Evolutionary conservation across 2,113 vertebrate species (phyloP).

Genomic region (Carettochelys insculpta): DNA sequence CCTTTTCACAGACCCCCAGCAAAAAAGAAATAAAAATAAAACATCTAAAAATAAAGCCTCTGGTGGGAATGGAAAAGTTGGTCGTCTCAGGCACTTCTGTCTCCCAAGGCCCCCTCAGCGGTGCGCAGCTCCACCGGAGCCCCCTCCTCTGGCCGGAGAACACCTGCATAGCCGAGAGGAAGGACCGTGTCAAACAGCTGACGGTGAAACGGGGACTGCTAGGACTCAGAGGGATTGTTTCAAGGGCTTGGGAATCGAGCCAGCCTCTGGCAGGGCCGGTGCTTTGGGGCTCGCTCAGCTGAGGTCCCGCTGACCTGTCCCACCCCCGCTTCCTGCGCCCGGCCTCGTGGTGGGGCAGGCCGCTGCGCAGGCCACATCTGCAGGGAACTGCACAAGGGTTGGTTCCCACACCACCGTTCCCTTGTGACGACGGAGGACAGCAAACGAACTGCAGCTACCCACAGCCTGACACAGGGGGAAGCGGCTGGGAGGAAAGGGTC

Average conservation of each 20-base stretch:
- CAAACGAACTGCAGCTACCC: neutral
- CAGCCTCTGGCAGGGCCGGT: neutral
- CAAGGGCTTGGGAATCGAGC: neutral
- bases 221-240: neutral
- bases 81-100: constrained; percentile 80
- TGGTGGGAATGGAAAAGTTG: constrained; percentile 70
- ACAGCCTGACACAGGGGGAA: neutral
- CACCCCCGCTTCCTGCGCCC: neutral
- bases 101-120: constrained; percentile 63
- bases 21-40: constrained; percentile 9
- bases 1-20: constrained; percentile 58
- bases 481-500: neutral
- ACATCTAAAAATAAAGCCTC: constrained; percentile 60
- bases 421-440: neutral
- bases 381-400: neutral
- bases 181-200: rapidly evolving
- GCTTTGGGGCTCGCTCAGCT: neutral
- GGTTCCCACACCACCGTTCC: neutral
- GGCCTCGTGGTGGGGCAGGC: neutral
- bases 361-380: neutral
- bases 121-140: constrained; percentile 66
- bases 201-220: neutral
- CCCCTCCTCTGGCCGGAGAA: constrained; percentile 62
- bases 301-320: neutral
- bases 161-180: constrained; percentile 21